Conservation (phyloP, 1,140 invertebrate species). For the Bombus sylvicola region DNA sequence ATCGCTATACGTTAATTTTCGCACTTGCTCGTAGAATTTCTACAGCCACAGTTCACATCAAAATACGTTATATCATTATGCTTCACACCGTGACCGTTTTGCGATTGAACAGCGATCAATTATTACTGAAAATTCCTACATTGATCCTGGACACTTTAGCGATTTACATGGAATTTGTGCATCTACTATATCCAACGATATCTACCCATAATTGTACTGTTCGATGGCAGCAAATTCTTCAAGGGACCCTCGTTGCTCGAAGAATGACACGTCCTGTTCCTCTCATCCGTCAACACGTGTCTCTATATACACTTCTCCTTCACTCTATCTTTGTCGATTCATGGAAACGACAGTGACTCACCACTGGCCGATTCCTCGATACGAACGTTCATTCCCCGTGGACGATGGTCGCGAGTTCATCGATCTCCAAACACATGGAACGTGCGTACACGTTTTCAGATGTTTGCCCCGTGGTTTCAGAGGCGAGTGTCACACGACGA, state of each 20-base stretch:
- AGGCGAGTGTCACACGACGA: not conserved
- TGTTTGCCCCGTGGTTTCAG: not conserved
- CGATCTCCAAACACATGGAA: not conserved
- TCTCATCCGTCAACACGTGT: slow-evolving; percentile 33
- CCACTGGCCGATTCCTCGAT: not conserved
- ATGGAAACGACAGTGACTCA: slow-evolving; percentile 1
- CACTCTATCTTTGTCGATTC: not conserved
- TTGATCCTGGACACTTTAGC: not conserved
- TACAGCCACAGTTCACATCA: not conserved
- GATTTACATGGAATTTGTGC: not conserved
- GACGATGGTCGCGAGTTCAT: not conserved
- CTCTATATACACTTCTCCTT: not conserved
- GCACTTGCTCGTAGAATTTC: too few species aligned
- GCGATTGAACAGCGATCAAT: not conserved
- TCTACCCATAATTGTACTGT: slow-evolving; percentile 23
- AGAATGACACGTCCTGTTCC: not conserved
- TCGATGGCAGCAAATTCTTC: not conserved
- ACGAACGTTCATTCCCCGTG: slow-evolving; percentile 12
- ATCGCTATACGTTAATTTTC: too few species aligned
- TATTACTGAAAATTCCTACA: not conserved
- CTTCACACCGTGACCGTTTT: not conserved
- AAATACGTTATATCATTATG: not conserved
- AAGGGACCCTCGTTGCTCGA: not conserved
- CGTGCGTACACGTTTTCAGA: not conserved
- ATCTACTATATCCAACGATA: not conserved